Evolutionary conservation across 1,140 invertebrate species (phyloP).

Genomic region (Vanessa atalanta): DNA sequence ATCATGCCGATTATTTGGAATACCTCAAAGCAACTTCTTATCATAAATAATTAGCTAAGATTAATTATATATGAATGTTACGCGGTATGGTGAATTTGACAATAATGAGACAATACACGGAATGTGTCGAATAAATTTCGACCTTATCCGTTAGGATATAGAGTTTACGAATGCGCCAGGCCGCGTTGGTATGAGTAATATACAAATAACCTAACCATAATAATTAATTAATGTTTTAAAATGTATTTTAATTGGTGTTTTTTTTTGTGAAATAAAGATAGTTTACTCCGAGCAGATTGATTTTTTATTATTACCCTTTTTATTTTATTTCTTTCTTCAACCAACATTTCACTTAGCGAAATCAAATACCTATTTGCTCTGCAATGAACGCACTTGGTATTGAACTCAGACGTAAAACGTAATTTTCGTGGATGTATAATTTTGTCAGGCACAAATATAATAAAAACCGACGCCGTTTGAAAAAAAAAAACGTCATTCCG

Average conservation of each 20-base stretch:
- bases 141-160: constrained; percentile 36
- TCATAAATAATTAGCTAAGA: constrained; percentile 31
- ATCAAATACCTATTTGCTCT: too few species aligned
- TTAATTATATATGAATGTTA: constrained; percentile 32
- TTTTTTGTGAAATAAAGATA: constrained; percentile 77
- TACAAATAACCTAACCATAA: constrained; percentile 59
- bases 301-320: constrained; percentile 50
- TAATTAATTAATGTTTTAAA: constrained; percentile 73
- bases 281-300: constrained; percentile 75
- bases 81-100: constrained; percentile 43
- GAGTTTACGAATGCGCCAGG: constrained; percentile 31
- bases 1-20: constrained; percentile 29
- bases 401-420: too few species aligned
- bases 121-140: constrained; percentile 25
- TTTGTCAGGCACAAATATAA: too few species aligned
- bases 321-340: too few species aligned
- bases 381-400: too few species aligned
- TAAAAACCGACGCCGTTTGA: too few species aligned
- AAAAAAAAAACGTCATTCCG: too few species aligned
- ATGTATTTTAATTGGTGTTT: constrained; percentile 77
- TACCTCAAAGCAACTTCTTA: constrained; percentile 30
- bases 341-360: too few species aligned
- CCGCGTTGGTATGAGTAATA: constrained; percentile 51
- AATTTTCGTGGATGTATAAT: too few species aligned
- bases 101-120: constrained; percentile 58